Percentiles rank a stretch among this genome's conserved stretches.
phyloP scores from a whole-genome alignment of 2,888 invertebrate genomes.

The Synergus laeviventris region DNA sequence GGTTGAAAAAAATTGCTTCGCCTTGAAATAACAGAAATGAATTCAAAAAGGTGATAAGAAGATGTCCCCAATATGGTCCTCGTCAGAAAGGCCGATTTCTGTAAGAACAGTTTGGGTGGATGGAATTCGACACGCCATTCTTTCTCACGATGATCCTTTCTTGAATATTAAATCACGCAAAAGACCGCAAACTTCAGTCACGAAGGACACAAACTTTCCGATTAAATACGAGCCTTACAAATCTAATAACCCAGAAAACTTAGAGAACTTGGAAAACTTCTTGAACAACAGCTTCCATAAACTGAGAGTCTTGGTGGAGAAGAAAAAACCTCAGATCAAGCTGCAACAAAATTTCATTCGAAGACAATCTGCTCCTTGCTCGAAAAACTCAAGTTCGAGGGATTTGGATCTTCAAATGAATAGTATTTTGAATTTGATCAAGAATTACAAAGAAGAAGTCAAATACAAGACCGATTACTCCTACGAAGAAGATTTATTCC shows the following conservation, averaged over 20 bases:
- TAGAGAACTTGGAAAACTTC: conserved; percentile 54
- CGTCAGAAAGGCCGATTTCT: conserved; percentile 79
- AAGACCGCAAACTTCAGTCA: conserved; percentile 59
- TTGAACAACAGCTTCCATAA: conserved; percentile 61
- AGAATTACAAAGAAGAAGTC: conserved; percentile 3
- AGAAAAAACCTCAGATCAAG: conserved; percentile 47
- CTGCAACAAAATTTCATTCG: conserved; percentile 52
- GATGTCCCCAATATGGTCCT: conserved; percentile 79
- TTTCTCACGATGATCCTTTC: conserved; percentile 81
- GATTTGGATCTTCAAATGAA: neutral
- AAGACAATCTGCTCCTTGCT: conserved; percentile 64
- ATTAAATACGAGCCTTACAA: conserved; percentile 59
- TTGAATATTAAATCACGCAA: conserved; percentile 58
- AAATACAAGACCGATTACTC: neutral
- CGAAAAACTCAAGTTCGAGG: neutral
- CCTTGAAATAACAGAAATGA: too few species aligned
- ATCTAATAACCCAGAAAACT: conserved; percentile 54
- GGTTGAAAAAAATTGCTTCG: neutral
- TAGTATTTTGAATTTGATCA: conserved; percentile 17
- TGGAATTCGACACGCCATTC: conserved; percentile 83
- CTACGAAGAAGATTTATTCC: neutral
- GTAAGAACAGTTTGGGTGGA: conserved; percentile 83
- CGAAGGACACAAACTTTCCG: conserved; percentile 57
- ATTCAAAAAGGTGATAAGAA: conserved; percentile 35
- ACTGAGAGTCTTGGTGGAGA: conserved; percentile 63